A percentile compares a stretch with the other conserved stretches of the same genome.
Evolutionary conservation across 2,113 vertebrate genomes (phyloP).

Genomic region (Stegostoma tigrinum): DNA sequence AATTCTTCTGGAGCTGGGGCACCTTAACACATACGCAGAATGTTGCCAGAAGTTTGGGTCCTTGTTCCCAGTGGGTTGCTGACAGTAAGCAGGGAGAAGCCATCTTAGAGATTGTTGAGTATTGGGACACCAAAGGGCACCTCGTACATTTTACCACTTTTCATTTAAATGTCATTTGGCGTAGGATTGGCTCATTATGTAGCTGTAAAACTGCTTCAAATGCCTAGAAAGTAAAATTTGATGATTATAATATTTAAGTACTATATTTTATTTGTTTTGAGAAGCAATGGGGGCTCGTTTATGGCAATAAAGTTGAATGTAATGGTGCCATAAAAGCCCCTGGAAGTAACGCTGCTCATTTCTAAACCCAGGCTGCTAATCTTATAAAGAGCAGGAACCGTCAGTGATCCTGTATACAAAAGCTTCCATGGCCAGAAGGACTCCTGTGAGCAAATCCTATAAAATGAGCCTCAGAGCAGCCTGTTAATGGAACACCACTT

Average conservation of each 20-base stretch:
- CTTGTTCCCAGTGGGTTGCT: too few relatives aligned
- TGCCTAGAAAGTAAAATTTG: background rate
- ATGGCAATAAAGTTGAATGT: background rate
- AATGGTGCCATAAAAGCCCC: background rate
- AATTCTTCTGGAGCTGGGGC: too few relatives aligned
- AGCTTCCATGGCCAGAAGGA: background rate
- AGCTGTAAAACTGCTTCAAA: background rate
- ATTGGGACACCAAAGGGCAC: background rate
- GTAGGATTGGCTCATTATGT: background rate
- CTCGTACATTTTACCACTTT: background rate
- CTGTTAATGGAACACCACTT: background rate
- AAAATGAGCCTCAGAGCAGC: background rate
- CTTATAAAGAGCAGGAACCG: background rate
- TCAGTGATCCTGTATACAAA: background rate
- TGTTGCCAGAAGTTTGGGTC: too few relatives aligned
- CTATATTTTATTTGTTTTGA: slow-evolving; percentile 15
- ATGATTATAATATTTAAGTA: slow-evolving; percentile 11
- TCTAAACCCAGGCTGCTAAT: background rate
- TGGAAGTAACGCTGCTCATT: background rate
- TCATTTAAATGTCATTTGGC: background rate
- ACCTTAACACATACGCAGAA: too few relatives aligned
- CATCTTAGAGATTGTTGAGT: too few relatives aligned
- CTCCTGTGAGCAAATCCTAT: background rate
- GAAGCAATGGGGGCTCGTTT: background rate
- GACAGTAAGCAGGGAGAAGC: too few relatives aligned